Base-by-base conservation (phyloP, 2,888 invertebrate genomes). In the Ophraella communa region DNA sequence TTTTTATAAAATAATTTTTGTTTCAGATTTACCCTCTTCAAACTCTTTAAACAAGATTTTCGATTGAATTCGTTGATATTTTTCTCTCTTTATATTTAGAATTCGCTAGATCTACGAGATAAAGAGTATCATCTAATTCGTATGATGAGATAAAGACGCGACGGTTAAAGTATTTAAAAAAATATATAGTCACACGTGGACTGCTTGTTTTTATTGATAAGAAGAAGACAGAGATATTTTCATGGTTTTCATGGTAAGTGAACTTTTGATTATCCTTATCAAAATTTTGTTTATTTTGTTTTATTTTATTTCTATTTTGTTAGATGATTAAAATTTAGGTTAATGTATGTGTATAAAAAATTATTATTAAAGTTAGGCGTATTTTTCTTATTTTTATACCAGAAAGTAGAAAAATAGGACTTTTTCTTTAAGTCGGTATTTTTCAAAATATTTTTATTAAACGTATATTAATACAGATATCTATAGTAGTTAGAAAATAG, bases 191-290 rank as follows among this genome's bases (percentile, higher is more conserved):
- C 54, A 54, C 62, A 62, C 56, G 55, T 62, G 55, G 62, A 47
- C 56, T 35, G 51, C 33, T 60, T 62, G 65, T 65, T 63, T 65
- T 58, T 61, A 60, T 65, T 52, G 65, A 62, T 65, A 59, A 62
- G 60, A 62, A 39, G 59, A 69, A 61, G 66, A 56, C 57, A 63
- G 66, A 69, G 68, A 65, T 64, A 72, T 75, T 78, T 78, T 77
- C 76, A 79, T 79, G 79, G 79, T 79, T 79, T 79, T 78, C 78
- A 79, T 79, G 79, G 79, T 79, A 69, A 79, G 79, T 78, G 24
- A 18, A 18, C 39, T 63, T 10, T 53, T 39, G 17, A 39, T 47
- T 62, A 20, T 57, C 18, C 14, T 30, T 24, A 44, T 17, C 21
- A 17, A 1, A 2, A 39, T 14, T 39, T n/a, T 14, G 35, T 35